phyloP scores from a whole-genome alignment of 2,888 invertebrate genomes.

The Idaea straminata region DNA sequence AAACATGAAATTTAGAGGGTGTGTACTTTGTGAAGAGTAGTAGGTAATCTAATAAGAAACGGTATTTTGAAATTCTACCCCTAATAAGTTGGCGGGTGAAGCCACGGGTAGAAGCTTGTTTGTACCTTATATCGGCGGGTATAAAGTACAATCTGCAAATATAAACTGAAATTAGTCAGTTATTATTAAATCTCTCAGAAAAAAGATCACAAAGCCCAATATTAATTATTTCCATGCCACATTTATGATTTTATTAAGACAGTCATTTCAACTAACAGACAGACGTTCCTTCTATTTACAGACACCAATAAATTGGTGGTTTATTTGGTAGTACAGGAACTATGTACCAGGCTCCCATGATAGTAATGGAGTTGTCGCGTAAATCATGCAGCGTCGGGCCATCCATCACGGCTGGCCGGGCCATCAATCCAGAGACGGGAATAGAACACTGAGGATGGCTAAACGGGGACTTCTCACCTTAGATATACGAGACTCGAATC shows the following conservation, averaged over 20 bases:
- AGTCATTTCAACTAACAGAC: background rate
- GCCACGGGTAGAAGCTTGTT: too few species aligned
- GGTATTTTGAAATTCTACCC: too few species aligned
- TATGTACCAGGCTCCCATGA: slow-evolving; percentile 61
- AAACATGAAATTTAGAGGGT: too few species aligned
- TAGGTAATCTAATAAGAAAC: too few species aligned
- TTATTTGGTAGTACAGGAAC: slow-evolving; percentile 30
- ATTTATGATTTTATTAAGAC: background rate
- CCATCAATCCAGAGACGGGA: slow-evolving; percentile 71
- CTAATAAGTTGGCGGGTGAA: too few species aligned
- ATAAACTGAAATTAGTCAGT: too few species aligned
- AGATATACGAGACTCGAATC: slow-evolving; percentile 22
- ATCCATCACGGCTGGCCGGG: slow-evolving; percentile 68
- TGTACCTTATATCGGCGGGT: too few species aligned
- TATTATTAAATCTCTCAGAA: background rate
- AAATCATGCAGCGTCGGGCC: slow-evolving; percentile 64
- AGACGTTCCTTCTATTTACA: slow-evolving; percentile 11
- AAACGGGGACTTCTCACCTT: slow-evolving; percentile 53
- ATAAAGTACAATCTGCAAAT: too few species aligned
- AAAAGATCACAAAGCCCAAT: background rate
- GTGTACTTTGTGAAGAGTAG: too few species aligned
- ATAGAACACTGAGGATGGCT: slow-evolving; percentile 52
- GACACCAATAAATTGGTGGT: slow-evolving; percentile 36
- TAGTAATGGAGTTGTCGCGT: slow-evolving; percentile 59
- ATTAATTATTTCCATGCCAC: background rate